phyloP scores from a whole-genome alignment of 2,888 invertebrate genomes.

The Synergus umbraculus region DNA sequence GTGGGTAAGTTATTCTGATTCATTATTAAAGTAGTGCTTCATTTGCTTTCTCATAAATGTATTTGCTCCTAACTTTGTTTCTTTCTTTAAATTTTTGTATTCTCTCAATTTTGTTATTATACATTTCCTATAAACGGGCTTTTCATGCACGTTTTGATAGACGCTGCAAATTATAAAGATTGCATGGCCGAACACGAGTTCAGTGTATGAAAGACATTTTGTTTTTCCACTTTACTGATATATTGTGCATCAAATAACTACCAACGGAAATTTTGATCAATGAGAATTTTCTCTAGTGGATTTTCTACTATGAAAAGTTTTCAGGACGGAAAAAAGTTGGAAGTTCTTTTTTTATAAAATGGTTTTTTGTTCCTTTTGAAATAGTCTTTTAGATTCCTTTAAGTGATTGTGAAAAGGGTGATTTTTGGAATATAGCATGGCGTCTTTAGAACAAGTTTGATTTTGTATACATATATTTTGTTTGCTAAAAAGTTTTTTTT shows the following conservation, averaged over 20 bases:
- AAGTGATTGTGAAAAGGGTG: neutral
- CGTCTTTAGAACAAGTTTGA: neutral
- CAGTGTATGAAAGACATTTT: neutral
- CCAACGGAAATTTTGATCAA: neutral
- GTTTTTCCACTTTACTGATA: neutral
- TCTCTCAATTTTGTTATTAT: neutral
- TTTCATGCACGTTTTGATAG: neutral
- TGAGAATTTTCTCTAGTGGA: neutral
- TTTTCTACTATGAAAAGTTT: neutral
- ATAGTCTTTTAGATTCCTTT: neutral
- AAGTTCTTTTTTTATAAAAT: neutral
- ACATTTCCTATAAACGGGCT: neutral
- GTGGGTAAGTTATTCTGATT: conserved; percentile 22
- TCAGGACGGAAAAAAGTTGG: neutral
- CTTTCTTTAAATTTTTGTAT: neutral
- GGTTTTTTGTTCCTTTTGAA: neutral
- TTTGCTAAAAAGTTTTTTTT: too few relatives aligned
- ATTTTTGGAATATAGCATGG: neutral
- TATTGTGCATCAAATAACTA: neutral
- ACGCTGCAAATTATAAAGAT: neutral
- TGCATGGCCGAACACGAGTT: neutral
- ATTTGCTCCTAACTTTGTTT: neutral
- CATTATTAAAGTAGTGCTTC: neutral
- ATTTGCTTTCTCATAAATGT: neutral
- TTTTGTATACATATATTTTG: neutral